phyloP scores from a whole-genome alignment of 2,888 invertebrate species.

The Cataglyphis altisquamis region DNA sequence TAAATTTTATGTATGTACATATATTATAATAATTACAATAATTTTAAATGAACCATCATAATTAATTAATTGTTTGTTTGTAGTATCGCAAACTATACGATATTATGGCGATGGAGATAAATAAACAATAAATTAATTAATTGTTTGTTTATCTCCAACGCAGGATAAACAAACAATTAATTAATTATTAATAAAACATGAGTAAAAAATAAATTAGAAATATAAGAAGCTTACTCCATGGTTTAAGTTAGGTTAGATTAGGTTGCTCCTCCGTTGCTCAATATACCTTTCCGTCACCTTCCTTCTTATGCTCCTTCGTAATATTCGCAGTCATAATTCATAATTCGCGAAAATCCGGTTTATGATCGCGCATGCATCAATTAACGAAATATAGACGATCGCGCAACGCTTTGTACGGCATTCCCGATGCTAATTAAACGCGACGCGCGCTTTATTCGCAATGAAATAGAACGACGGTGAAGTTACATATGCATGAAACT shows the following conservation, averaged over 20 bases:
- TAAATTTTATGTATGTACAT: background rate
- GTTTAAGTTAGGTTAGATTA: too few species aligned
- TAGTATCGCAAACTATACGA: too few species aligned
- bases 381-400: background rate
- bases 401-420: background rate
- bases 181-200: background rate
- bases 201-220: background rate
- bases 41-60: background rate
- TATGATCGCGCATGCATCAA: background rate
- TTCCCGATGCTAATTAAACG: background rate
- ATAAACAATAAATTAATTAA: too few species aligned
- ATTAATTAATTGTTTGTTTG: too few species aligned
- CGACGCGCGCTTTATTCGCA: background rate
- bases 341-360: background rate
- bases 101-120: too few species aligned
- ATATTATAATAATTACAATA: background rate
- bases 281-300: too few species aligned
- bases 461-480: background rate
- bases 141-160: background rate
- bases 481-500: background rate
- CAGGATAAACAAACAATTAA: background rate
- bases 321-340: background rate
- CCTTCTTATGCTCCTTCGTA: background rate
- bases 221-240: background rate
- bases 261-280: background rate